A percentile compares a stretch with the other conserved stretches of the same genome.
These are phyloP conservation scores for Actenoides lindsayi DNA, from an alignment of 2,113 vertebrate species.

Conservation along the genomic window DNA sequence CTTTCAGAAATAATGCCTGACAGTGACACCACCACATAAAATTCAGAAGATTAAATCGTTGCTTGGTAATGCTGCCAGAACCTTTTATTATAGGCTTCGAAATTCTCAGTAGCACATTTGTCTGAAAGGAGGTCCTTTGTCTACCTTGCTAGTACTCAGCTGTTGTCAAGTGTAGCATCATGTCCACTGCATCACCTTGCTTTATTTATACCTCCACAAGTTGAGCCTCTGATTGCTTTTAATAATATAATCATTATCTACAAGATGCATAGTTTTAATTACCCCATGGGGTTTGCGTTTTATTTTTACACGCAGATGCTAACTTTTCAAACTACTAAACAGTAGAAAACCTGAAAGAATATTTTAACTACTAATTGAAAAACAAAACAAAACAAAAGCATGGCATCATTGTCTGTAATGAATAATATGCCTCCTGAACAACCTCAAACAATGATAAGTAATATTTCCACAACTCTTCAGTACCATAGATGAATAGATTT, in stretches of 20 bases:
- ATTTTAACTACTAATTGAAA: neutral
- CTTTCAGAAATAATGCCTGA: neutral
- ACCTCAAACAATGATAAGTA: neutral
- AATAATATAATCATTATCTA: neutral
- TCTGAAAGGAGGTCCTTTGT: neutral
- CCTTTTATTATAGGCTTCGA: neutral
- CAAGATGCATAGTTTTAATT: neutral
- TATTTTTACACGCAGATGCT: neutral
- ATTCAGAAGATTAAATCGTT: neutral
- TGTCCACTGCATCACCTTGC: neutral
- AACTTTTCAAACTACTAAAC: neutral
- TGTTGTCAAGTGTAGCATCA: neutral
- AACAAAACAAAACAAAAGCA: neutral
- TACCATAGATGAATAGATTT: neutral
- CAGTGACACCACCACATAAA: neutral
- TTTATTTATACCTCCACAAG: neutral
- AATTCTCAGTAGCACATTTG: neutral
- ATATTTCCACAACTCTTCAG: neutral
- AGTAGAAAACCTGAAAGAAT: neutral
- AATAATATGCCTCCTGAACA: neutral
- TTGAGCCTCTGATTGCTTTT: neutral
- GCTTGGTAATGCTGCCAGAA: neutral
- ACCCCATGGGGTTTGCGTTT: neutral
- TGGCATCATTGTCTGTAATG: neutral
- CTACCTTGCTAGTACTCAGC: neutral